phyloP scores from a whole-genome alignment of 2,113 vertebrate species.

The Ailuropoda melanoleuca region DNA sequence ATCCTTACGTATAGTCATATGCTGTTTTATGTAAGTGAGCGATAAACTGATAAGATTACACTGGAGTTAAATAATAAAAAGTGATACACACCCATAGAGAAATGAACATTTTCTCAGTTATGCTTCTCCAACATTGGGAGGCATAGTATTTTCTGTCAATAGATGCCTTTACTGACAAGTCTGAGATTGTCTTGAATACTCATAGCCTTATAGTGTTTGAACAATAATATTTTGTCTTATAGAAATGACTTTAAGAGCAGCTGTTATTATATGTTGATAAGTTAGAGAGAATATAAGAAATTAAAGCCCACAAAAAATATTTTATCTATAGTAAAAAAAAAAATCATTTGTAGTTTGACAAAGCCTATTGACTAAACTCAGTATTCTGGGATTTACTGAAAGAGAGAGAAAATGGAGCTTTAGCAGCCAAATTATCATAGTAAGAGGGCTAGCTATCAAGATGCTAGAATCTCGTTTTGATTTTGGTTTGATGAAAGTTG shows the following conservation, averaged over 20 bases:
- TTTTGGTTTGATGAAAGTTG: neutral
- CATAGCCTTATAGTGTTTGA: neutral
- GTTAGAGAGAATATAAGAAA: conserved; percentile 38
- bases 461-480: neutral
- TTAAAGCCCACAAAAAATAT: neutral
- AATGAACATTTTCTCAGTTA: conserved; percentile 57
- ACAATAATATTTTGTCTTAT: neutral
- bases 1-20: conserved; percentile 62
- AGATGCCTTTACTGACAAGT: neutral
- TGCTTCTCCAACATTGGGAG: conserved; percentile 30
- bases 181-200: neutral
- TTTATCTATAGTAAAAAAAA: neutral
- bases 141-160: conserved; percentile 47
- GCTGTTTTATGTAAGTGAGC: conserved; percentile 70
- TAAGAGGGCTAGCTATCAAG: neutral
- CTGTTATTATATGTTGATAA: conserved; percentile 20
- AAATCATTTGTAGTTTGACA: neutral
- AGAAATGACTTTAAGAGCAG: conserved; percentile 41
- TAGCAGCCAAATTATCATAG: fast-evolving
- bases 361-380: neutral
- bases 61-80: conserved; percentile 78
- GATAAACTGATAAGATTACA: conserved; percentile 76
- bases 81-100: conserved; percentile 34
- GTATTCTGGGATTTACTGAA: neutral
- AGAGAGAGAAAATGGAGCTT: neutral